These are phyloP conservation scores for Machaerirhynchus nigripectus DNA, from an alignment of 2,113 vertebrate genomes.

Conservation along the genomic window DNA sequence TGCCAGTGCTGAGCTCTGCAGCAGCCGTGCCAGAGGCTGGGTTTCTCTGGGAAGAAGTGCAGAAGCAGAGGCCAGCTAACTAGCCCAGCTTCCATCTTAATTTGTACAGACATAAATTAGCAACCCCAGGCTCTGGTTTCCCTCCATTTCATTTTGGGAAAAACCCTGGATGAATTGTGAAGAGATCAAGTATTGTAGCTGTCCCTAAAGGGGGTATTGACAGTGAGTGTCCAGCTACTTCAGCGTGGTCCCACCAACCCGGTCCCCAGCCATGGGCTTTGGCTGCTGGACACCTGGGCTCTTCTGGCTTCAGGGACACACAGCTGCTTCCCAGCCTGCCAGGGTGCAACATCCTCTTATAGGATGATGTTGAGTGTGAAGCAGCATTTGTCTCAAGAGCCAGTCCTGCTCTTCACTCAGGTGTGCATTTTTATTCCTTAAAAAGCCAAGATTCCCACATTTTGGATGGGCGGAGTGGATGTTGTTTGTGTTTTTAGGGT, in stretches of 20 bases:
- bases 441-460: not conserved
- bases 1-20: not conserved
- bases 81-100: not conserved
- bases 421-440: not conserved
- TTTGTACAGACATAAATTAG: not conserved
- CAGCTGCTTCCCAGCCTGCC: not conserved
- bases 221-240: not conserved
- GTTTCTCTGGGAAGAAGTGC: rapidly evolving
- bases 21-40: not conserved
- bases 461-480: rapidly evolving
- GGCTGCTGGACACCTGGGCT: not conserved
- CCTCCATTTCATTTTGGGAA: not conserved
- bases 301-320: not conserved
- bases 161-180: not conserved
- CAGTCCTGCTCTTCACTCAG: not conserved
- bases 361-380: not conserved
- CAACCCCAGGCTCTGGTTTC: not conserved
- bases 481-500: not conserved
- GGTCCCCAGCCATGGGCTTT: not conserved
- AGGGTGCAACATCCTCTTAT: not conserved
- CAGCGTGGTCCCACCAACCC: rapidly evolving
- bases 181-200: not conserved
- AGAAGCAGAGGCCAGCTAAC: not conserved
- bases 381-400: not conserved
- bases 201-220: not conserved